Base-by-base conservation (phyloP, 2,113 vertebrate species). In the Centropus bengalensis region DNA sequence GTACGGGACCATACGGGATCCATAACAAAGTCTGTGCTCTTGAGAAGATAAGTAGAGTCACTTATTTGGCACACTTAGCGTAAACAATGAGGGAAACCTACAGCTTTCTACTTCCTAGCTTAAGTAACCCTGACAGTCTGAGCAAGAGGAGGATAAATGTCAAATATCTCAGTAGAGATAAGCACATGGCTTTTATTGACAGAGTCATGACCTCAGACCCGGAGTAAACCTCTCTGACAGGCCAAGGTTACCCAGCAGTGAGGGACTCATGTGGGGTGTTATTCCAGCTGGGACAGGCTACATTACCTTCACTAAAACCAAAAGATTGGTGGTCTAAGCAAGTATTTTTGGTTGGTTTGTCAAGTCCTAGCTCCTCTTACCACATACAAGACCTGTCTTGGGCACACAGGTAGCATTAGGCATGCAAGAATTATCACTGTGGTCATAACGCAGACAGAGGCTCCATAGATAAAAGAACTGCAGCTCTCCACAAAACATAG, bases 351-450 rank as follows among this genome's bases (percentile, higher is more conserved):
- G 36, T 20, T 63, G 14, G 20, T 33, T 58, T 52, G 13, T 45
- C 28, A 33, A 54, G 19, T 19, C 12, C 21, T 17, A 23, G 12
- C 62, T 82, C 45, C 6, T 0, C 17, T 78, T 33, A 9, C 14
- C 27, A 28, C 12, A 1, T 13, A 38, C 6, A 49, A 40, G 15
- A 23, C 16, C 36, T 15, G 9, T 0, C 0, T 6, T 3, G 60
- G 22, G 36, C 32, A 12, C 30, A 8, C 1, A 0, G 45, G 38
- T 14, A 54, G 56, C 38, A 5, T 27, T 5, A 68, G 20, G 14
- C 32, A 36, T 0, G 0, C 14, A 15, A 64, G 33, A 51, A 92
- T 23, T 44, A 21, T 20, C 68, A 4, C 36, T 9, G 36, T 3
- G 30, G 27, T 47, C 28, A 3, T 33, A 14, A 26, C 8, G 17